These are phyloP conservation scores for Laterallus jamaicensis DNA, from an alignment of 2,113 vertebrate genomes.

Conservation along the genomic window DNA sequence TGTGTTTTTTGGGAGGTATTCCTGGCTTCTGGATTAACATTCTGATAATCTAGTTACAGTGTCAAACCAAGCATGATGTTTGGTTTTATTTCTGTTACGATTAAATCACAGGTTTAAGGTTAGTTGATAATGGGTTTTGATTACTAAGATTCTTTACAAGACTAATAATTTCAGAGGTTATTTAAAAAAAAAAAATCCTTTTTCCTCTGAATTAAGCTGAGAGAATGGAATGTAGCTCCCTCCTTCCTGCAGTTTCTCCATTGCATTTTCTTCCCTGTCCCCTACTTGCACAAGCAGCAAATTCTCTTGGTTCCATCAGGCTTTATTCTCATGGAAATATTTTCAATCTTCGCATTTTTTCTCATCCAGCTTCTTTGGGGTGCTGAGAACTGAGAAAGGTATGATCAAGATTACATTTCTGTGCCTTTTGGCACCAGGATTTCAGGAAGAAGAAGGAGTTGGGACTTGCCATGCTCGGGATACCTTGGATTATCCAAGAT, in stretches of 20 bases:
- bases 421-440: background rate
- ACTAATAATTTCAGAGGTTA: background rate
- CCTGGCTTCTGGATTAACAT: background rate
- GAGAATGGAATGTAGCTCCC: background rate
- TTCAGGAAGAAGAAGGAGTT: background rate
- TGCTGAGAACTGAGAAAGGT: background rate
- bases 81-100: background rate
- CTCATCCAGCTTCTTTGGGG: background rate
- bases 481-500: background rate
- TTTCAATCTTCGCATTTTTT: rapidly evolving
- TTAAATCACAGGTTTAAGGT: background rate
- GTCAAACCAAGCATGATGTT: background rate
- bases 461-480: background rate
- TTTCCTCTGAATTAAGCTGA: background rate
- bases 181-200: background rate
- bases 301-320: background rate
- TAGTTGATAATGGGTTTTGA: background rate
- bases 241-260: background rate
- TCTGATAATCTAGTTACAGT: background rate
- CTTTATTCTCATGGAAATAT: background rate
- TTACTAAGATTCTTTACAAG: background rate
- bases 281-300: background rate
- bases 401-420: background rate
- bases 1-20: background rate
- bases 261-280: background rate